These are phyloP conservation scores for Phoxinus dragarum DNA, from an alignment of 2,797 vertebrate species.

Conservation along the genomic window DNA sequence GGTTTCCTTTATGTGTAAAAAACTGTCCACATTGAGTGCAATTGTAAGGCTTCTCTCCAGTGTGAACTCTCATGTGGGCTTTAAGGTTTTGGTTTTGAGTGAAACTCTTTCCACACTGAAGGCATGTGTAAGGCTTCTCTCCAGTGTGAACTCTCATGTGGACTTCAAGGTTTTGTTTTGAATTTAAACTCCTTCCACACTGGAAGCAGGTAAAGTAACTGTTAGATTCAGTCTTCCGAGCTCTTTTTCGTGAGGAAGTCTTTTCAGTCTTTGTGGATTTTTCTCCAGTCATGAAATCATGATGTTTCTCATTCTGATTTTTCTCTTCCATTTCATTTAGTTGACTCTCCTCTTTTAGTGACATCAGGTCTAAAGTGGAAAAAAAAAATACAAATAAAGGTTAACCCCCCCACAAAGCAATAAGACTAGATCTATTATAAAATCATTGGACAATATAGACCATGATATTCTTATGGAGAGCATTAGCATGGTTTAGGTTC, in stretches of 20 bases:
- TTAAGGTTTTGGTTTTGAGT: constrained; percentile 9
- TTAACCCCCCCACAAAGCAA: not conserved
- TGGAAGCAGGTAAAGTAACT: not conserved
- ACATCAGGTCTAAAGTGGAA: not conserved
- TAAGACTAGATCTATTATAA: not conserved
- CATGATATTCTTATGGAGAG: too few species aligned
- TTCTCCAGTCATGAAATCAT: not conserved
- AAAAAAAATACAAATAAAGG: not conserved
- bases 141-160: not conserved
- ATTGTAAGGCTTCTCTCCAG: not conserved
- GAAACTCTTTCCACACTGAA: not conserved
- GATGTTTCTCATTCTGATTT: not conserved
- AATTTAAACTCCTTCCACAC: not conserved
- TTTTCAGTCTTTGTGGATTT: not conserved
- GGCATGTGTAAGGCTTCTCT: not conserved
- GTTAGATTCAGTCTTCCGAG: not conserved
- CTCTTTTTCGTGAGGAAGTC: not conserved
- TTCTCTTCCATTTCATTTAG: not conserved
- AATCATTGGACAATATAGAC: not conserved
- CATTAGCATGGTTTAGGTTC: too few species aligned
- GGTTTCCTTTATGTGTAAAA: constrained; percentile 1
- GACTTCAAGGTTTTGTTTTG: constrained; percentile 2
- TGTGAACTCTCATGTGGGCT: constrained; percentile 1
- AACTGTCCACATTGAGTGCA: not conserved
- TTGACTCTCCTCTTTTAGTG: not conserved